Conservation (phyloP, 2,888 invertebrate species). For the Petrolisthes cinctipes region DNA sequence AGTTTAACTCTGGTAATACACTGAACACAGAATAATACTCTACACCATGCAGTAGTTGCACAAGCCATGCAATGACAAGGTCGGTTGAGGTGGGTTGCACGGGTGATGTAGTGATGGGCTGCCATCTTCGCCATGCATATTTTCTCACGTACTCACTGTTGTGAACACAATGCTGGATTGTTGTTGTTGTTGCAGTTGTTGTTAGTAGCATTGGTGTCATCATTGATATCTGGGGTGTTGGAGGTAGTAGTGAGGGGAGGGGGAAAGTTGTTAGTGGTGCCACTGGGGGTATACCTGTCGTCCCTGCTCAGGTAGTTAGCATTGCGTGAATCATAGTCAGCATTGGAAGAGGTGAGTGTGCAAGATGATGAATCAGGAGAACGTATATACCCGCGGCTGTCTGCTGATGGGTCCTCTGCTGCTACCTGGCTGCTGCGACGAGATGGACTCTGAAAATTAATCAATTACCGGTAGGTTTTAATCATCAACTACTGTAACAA, state of each 20-base stretch:
- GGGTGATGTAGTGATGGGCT: not conserved
- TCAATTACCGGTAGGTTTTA: not conserved
- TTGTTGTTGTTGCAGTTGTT: conserved; percentile 40
- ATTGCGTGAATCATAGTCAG: conserved; percentile 62
- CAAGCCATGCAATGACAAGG: conserved; percentile 29
- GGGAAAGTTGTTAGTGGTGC: conserved; percentile 56
- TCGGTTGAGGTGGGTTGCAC: conserved; percentile 2
- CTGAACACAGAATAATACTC: not conserved
- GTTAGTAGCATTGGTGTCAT: conserved; percentile 58
- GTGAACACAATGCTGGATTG: conserved; percentile 27
- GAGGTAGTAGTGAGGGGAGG: conserved; percentile 16
- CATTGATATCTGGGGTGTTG: conserved; percentile 48
- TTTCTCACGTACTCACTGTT: conserved; percentile 53
- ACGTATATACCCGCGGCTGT: conserved; percentile 55
- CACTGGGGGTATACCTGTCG: conserved; percentile 52
- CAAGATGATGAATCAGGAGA: conserved; percentile 46
- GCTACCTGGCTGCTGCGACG: conserved; percentile 53
- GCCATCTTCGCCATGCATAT: conserved; percentile 42
- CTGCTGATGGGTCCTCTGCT: conserved; percentile 35
- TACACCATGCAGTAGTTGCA: not conserved
- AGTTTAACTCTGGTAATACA: not conserved
- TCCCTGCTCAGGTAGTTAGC: conserved; percentile 64
- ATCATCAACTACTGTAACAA: not conserved
- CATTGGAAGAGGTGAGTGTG: conserved; percentile 51
- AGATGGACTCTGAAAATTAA: conserved; percentile 50